Base-by-base conservation (phyloP, 2,113 vertebrate genomes). In the Connochaetes taurinus region DNA sequence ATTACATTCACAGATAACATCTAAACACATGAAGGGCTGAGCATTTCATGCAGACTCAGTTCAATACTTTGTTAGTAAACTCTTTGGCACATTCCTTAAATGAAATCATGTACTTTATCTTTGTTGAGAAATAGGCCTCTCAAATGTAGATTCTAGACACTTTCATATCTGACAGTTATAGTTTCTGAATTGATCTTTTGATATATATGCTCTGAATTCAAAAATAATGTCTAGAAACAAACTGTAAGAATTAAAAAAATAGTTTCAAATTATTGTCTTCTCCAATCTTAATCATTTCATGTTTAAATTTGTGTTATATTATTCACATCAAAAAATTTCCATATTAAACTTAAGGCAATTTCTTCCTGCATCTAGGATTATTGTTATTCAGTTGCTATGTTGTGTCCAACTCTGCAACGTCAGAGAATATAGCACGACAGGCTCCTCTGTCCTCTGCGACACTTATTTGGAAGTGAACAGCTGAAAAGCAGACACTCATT, bases 351-450 rank as follows among this genome's bases (percentile, higher is more conserved):
- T 87, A n/a, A 64, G 36, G 23, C 25, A 80, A 36, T 74, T 52
- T 52, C 1, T 62, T 33, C 17, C 40, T n/a, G 12, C 14, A 23
- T 50, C n/a, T 27, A 60, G 9, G 31, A 17, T 29, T 76, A 43
- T 15, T 71, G n/a, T 71, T 71, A 71, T 71, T 43, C 36, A 76
- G 23, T 76, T 43, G 71, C 71, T 7, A 76, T 16, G 6, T 14
- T 13, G 3, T 76, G 40, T 76, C 36, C 40, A 27, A 43, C 36
- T 27, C 23, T 76, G 71, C 23, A 43, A 2, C 2, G 11, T 43
- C 2, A 27, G 71, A 43, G 36, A 76, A 25, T 27, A 2, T 40
- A 76, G 23, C 6, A 76, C 0, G 6, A 40, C 71, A 76, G 23
- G 23, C 36, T 76, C 36, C 71, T 27, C 12, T 74, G 23, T 76